Percentiles rank a stretch among this genome's conserved stretches.
Conservation (phyloP, 2,888 invertebrate species). For the Heliothis peltigera region DNA sequence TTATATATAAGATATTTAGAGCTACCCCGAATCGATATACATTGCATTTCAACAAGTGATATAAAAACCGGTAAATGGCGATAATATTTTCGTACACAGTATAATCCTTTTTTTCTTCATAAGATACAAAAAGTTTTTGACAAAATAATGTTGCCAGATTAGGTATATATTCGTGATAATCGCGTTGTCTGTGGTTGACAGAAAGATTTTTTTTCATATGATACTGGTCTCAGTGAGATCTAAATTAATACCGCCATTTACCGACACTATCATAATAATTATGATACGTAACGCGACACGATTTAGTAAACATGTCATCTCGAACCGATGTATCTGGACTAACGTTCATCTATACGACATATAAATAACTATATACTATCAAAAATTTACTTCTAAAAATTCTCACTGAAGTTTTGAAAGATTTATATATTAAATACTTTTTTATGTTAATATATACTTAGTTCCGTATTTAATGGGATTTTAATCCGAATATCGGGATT, state of each 20-base stretch:
- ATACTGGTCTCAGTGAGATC: neutral
- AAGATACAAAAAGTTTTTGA: neutral
- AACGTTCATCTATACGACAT: conserved; percentile 41
- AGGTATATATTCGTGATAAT: no score
- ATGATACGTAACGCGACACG: conserved; percentile 29
- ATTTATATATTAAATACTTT: conserved; percentile 25
- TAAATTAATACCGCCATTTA: conserved; percentile 33
- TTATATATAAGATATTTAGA: conserved; percentile 45
- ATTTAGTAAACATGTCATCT: conserved; percentile 30
- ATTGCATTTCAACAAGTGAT: conserved; percentile 59
- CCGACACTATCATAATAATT: conserved; percentile 3
- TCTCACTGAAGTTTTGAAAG: conserved; percentile 55
- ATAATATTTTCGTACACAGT: conserved; percentile 15
- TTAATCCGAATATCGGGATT: conserved; percentile 6
- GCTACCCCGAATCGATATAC: conserved; percentile 48
- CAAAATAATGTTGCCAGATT: no score
- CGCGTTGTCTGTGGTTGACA: no score
- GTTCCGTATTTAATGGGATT: conserved; percentile 17
- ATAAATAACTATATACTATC: conserved; percentile 52
- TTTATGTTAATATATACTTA: conserved; percentile 17
- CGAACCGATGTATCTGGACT: conserved; percentile 24
- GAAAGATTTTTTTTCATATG: no score
- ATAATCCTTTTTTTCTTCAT: no score
- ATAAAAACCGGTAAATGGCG: conserved; percentile 16
- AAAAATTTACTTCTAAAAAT: conserved; percentile 56